phyloP scores from a whole-genome alignment of 2,888 invertebrate species.

The Synanthedon andrenaeformis region DNA sequence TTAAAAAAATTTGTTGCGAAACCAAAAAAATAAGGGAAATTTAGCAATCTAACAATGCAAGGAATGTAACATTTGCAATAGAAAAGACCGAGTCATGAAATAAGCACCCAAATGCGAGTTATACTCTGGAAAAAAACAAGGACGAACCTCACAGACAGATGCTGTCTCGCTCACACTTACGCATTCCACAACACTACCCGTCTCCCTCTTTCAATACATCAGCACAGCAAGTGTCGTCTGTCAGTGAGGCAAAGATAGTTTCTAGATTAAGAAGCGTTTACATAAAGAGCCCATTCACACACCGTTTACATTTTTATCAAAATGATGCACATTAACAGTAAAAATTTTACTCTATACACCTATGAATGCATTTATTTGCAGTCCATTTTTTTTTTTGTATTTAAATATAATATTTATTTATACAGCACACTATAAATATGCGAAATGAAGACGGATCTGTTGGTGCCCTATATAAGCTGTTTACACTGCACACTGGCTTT shows the following conservation, averaged over 20 bases:
- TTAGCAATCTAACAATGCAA: conserved; percentile 26
- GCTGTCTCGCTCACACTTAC: conserved; percentile 2
- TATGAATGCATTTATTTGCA: conserved; percentile 47
- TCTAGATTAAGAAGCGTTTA: conserved; percentile 36
- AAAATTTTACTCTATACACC: conserved; percentile 32
- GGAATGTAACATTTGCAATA: conserved; percentile 48
- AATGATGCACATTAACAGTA: conserved; percentile 44
- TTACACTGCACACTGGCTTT: conserved; percentile 33
- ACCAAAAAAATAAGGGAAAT: conserved; percentile 7
- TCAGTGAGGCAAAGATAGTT: neutral
- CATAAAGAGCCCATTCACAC: conserved; percentile 52
- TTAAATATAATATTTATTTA: conserved; percentile 5
- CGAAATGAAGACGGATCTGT: conserved; percentile 32
- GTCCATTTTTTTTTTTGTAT: conserved; percentile 22
- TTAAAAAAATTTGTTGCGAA: conserved; percentile 27
- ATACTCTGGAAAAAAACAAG: conserved; percentile 12
- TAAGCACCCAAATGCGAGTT: conserved; percentile 46
- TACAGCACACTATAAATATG: conserved; percentile 31
- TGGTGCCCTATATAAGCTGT: conserved; percentile 47
- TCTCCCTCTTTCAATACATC: conserved; percentile 1
- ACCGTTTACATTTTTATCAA: conserved; percentile 11
- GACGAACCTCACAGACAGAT: conserved; percentile 16
- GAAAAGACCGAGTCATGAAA: conserved; percentile 24
- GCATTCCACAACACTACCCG: neutral
- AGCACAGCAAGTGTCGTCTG: neutral